phyloP scores from a whole-genome alignment of 2,797 vertebrate genomes.

The Clamator glandarius region DNA sequence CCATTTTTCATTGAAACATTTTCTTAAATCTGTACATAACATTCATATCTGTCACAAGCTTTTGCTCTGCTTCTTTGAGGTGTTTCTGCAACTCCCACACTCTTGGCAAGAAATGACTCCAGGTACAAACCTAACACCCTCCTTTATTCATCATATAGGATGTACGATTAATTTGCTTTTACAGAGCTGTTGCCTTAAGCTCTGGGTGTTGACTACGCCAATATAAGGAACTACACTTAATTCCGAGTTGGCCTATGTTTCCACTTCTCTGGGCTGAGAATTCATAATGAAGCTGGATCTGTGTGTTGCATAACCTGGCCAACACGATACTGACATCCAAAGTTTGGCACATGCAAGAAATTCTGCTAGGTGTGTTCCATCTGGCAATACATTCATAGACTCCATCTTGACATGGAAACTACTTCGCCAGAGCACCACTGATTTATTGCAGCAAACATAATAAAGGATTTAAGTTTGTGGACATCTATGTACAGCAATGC shows the following conservation, averaged over 20 bases:
- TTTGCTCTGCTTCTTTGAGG: constrained; percentile 11
- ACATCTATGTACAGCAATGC: not conserved
- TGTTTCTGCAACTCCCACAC: constrained; percentile 10
- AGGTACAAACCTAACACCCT: not conserved
- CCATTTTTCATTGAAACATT: not conserved
- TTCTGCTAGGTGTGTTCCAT: not conserved
- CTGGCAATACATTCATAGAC: not conserved
- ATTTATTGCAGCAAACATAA: not conserved
- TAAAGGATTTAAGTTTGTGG: not conserved
- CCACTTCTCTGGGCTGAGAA: not conserved
- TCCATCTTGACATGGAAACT: not conserved
- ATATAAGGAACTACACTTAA: not conserved
- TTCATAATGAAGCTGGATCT: not conserved
- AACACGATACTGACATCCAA: not conserved
- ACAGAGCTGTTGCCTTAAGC: constrained; percentile 3
- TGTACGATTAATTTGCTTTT: not conserved
- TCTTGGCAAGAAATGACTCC: constrained; percentile 6
- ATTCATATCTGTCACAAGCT: not conserved
- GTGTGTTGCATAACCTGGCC: not conserved
- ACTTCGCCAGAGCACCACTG: not conserved
- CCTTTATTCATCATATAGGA: not conserved
- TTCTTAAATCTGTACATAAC: not conserved
- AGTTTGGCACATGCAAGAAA: not conserved
- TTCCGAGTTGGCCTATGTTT: not conserved
- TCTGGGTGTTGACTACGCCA: not conserved